A percentile compares a stretch with the other conserved stretches of the same genome.
These are phyloP conservation scores for Leucophenga varia DNA, from an alignment of 1,140 invertebrate species.

Conservation along the genomic window DNA sequence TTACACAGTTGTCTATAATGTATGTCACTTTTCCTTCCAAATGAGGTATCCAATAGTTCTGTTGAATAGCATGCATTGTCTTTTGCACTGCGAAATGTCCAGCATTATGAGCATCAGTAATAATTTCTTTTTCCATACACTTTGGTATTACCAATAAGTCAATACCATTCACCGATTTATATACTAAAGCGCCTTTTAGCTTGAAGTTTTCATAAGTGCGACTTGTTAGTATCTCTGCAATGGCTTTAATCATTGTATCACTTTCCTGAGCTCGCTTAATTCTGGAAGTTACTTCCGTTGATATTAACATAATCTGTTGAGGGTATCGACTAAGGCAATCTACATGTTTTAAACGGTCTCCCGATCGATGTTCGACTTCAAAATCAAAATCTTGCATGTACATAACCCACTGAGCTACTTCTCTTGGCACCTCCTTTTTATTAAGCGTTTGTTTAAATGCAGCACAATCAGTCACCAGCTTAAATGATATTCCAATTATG, in stretches of 20 bases:
- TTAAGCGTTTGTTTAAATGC: slow-evolving; percentile 36
- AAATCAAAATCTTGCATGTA: slow-evolving; percentile 48
- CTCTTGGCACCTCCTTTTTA: slow-evolving; percentile 26
- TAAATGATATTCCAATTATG: slow-evolving; percentile 9
- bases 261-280: slow-evolving; percentile 6
- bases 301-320: slow-evolving; percentile 12
- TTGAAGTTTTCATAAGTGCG: not conserved
- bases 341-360: slow-evolving; percentile 52
- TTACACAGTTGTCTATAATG: slow-evolving; percentile 36
- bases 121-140: slow-evolving; percentile 6
- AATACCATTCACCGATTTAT: not conserved
- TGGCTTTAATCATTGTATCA: slow-evolving; percentile 5
- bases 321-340: slow-evolving; percentile 55
- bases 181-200: not conserved
- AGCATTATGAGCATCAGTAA: slow-evolving; percentile 3
- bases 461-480: slow-evolving; percentile 27
- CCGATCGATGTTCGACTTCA: slow-evolving; percentile 44
- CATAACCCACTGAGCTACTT: slow-evolving; percentile 29
- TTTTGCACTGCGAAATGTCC: slow-evolving; percentile 6
- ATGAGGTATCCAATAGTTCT: slow-evolving; percentile 9
- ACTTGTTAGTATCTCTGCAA: not conserved
- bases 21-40: slow-evolving; percentile 33
- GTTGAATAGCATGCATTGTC: slow-evolving; percentile 6
- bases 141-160: slow-evolving; percentile 2
- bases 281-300: slow-evolving; percentile 1